Conservation (phyloP, 2,888 invertebrate genomes). For the Drosophila siamana region DNA sequence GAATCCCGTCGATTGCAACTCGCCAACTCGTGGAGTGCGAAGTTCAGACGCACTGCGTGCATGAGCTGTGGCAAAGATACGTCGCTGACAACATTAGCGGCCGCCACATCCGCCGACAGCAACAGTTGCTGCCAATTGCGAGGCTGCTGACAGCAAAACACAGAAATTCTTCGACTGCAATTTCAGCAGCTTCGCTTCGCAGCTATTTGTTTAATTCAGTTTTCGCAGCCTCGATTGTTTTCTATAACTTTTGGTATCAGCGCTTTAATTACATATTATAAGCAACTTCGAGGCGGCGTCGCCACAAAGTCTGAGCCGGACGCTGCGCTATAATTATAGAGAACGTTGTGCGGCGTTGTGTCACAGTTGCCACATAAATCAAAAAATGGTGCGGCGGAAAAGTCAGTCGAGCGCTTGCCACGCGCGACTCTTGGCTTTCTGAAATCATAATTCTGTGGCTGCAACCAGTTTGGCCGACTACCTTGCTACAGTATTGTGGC, state of each 20-base stretch:
- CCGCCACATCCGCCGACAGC: conserved; percentile 47
- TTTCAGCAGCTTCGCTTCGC: neutral
- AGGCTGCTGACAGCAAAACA: conserved; percentile 37
- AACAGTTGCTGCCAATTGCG: conserved; percentile 24
- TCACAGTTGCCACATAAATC: conserved; percentile 82
- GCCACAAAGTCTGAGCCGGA: conserved; percentile 57
- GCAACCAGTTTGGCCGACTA: conserved; percentile 49
- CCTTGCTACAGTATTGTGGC: conserved; percentile 52
- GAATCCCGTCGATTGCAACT: conserved; percentile 31
- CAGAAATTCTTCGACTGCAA: neutral
- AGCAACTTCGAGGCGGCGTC: conserved; percentile 30
- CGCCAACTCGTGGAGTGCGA: conserved; percentile 31
- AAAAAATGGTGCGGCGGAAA: conserved; percentile 66
- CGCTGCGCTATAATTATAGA: conserved; percentile 73
- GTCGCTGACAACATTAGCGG: conserved; percentile 66
- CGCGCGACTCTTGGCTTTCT: conserved; percentile 68
- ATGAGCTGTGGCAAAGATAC: conserved; percentile 62
- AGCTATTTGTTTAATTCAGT: too few species aligned
- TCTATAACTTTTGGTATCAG: conserved; percentile 5
- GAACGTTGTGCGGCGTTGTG: conserved; percentile 74
- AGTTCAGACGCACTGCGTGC: conserved; percentile 62
- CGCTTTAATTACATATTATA: conserved; percentile 2
- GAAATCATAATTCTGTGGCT: conserved; percentile 71
- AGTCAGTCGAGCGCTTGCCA: conserved; percentile 74
- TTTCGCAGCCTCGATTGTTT: too few species aligned